Base-by-base conservation (phyloP, 2,113 vertebrate species). In the Sturnus vulgaris region DNA sequence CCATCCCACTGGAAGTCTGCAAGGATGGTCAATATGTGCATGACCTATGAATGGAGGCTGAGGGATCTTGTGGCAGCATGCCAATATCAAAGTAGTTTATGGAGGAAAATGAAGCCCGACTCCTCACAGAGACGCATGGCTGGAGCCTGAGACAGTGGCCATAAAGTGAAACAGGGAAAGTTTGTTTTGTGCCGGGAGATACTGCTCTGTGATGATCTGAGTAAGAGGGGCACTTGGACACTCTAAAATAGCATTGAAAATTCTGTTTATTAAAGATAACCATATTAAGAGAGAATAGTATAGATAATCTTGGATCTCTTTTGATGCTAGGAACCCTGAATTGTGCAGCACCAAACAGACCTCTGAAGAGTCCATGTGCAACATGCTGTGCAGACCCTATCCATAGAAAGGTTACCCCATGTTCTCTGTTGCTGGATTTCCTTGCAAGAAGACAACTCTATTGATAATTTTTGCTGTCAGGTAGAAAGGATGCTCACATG, bases 61-160 rank as follows among this genome's bases (percentile, higher is more conserved):
- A 73, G 30, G 27, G 13, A 61, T 66, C 27, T 68, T 3, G 5
- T 85, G 66, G 33, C 63, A 93, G 44, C n/a, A 22, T 52, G 44
- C 30, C 16, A 22, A 0, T 24, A 65, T 40, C 4, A 16, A 22
- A 57, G 28, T 52, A 69, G 59, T 72, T 72, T 42, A 12, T 35
- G 46, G 73, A 72, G 20, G 25, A 37, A 69, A 60, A 33, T 7
- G 7, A n/a, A 69, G 47, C 40, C 47, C 0, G 0, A 2, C 39
- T 80, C 15, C 25, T 77, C 19, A 33, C 6, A 30, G 73, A 50
- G 42, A 8, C 35, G 24, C 12, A 1, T 60, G 65, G 9, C 22
- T 60, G 60, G 35, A 78, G n/a, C 33, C 46, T 49, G 53, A 57
- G 68, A 56, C 16, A 37, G 3, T 10, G 33, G 16, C 63, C 37